A percentile compares a stretch with the other conserved stretches of the same genome.
phyloP scores from a whole-genome alignment of 2,888 invertebrate genomes.

The Dryadula phaetusa region DNA sequence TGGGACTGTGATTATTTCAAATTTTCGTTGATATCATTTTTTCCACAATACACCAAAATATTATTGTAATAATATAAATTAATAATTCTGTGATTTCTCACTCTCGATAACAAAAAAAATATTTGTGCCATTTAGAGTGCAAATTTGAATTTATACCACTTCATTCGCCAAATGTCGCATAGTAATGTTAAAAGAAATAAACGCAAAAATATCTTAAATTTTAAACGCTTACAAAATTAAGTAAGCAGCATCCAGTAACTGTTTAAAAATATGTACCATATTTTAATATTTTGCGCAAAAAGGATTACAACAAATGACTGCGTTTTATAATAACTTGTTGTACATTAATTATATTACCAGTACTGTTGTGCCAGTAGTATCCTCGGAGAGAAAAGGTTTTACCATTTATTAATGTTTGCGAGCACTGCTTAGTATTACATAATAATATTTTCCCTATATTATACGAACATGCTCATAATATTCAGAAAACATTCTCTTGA shows the following conservation, averaged over 20 bases:
- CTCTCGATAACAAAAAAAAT: no score
- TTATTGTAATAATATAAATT: no score
- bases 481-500: no score
- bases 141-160: no score
- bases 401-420: conserved; percentile 23
- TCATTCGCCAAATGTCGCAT: neutral
- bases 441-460: neutral
- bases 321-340: conserved; percentile 24
- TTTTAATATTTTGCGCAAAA: conserved; percentile 21
- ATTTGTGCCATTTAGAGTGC: no score
- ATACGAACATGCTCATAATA: neutral
- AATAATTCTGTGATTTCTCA: no score
- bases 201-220: neutral
- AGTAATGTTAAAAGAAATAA: neutral
- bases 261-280: neutral
- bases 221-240: neutral
- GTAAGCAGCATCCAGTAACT: neutral
- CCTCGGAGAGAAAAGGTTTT: conserved; percentile 23
- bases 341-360: conserved; percentile 26
- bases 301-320: conserved; percentile 22
- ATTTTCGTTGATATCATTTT: no score
- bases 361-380: conserved; percentile 15
- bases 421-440: conserved; percentile 16
- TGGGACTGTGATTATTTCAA: no score
- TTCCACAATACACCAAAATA: no score